Evolutionary conservation across 2,113 vertebrate species (phyloP).

Genomic region (Hippopotamus amphibius): DNA sequence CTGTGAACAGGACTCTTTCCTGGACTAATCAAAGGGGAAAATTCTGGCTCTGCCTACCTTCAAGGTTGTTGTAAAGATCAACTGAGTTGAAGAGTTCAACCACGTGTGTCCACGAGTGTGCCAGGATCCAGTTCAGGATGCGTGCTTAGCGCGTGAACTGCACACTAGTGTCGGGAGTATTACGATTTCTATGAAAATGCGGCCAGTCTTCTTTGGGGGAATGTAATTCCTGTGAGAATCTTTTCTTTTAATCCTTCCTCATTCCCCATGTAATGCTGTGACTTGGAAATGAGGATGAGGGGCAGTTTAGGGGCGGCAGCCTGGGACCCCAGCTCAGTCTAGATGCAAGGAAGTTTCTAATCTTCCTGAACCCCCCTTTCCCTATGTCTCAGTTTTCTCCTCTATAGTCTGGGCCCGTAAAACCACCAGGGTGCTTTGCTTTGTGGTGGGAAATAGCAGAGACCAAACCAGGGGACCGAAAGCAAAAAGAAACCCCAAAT

Average conservation of each 20-base stretch:
- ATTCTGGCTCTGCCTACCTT: background rate
- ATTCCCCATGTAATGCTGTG: background rate
- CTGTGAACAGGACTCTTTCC: background rate
- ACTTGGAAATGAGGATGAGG: background rate
- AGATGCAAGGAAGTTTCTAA: background rate
- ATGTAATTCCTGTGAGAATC: background rate
- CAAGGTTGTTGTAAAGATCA: background rate
- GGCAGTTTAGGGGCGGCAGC: background rate
- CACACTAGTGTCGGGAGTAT: background rate
- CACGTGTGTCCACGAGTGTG: background rate
- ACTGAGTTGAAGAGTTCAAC: background rate
- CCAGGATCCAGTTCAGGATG: background rate
- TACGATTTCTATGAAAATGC: background rate
- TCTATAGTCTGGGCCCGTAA: constrained; percentile 22
- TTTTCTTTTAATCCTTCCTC: background rate
- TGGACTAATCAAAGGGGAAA: background rate
- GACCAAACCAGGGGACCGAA: constrained; percentile 56
- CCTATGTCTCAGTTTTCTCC: constrained; percentile 42
- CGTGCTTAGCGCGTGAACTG: background rate
- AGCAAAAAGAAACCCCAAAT: constrained; percentile 64
- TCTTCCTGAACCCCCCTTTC: background rate
- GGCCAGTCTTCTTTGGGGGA: background rate
- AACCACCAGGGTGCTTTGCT: constrained; percentile 56
- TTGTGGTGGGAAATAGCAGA: constrained; percentile 67
- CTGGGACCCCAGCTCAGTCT: background rate